phyloP scores from a whole-genome alignment of 1,140 invertebrate genomes.

The Trichogramma pretiosum region DNA sequence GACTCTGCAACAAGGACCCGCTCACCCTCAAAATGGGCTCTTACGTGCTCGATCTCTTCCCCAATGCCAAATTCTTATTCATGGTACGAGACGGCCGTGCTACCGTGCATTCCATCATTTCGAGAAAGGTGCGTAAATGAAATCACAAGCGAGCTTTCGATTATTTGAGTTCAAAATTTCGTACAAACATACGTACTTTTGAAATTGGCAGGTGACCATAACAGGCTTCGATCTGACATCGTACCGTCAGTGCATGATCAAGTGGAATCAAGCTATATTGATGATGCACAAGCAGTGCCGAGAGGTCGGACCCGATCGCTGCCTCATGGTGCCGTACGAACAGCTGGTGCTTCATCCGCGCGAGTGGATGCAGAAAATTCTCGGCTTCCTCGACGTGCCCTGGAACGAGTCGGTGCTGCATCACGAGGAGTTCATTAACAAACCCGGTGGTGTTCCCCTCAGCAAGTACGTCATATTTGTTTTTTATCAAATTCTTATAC shows the following conservation, averaged over 20 bases:
- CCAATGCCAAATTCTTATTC: slow-evolving; percentile 91
- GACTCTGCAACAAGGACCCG: slow-evolving; percentile 97
- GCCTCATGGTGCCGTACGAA: slow-evolving; percentile 92
- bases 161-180: background rate
- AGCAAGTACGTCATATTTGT: slow-evolving; percentile 72
- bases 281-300: slow-evolving; percentile 92
- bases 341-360: slow-evolving; percentile 91
- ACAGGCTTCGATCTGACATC: slow-evolving; percentile 92
- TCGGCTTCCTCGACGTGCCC: slow-evolving; percentile 83
- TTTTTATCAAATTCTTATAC: background rate
- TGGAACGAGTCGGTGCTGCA: slow-evolving; percentile 96
- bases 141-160: background rate
- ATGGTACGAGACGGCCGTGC: slow-evolving; percentile 97
- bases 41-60: slow-evolving; percentile 69
- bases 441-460: slow-evolving; percentile 83
- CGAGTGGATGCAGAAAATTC: slow-evolving; percentile 80
- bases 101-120: slow-evolving; percentile 95
- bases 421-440: slow-evolving; percentile 95
- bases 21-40: slow-evolving; percentile 92
- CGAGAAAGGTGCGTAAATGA: slow-evolving; percentile 62
- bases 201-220: slow-evolving; percentile 71
- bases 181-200: background rate
- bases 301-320: slow-evolving; percentile 72
- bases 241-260: slow-evolving; percentile 86
- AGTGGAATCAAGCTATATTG: slow-evolving; percentile 93